A percentile compares a stretch with the other conserved stretches of the same genome.
Evolutionary conservation across 2,888 invertebrate genomes (phyloP).

Genomic region (Tanytarsus gracilentus): DNA sequence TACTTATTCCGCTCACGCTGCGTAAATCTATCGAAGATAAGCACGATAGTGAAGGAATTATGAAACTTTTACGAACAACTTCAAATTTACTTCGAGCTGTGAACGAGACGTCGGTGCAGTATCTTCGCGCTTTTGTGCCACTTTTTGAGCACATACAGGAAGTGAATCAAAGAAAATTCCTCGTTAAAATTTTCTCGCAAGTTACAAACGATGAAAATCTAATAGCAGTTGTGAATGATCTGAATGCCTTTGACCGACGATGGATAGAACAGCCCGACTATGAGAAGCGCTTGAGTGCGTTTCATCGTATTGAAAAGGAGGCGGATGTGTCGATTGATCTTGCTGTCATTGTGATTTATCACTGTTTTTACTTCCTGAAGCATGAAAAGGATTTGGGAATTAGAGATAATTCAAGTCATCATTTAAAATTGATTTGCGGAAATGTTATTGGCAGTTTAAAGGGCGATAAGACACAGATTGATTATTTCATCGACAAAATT

Average conservation of each 20-base stretch:
- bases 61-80: slow-evolving; percentile 61
- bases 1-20: slow-evolving; percentile 62
- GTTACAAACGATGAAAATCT: slow-evolving; percentile 42
- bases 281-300: slow-evolving; percentile 67
- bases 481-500: slow-evolving; percentile 61
- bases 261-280: slow-evolving; percentile 95
- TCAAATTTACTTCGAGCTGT: slow-evolving; percentile 60
- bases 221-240: slow-evolving; percentile 50
- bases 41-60: slow-evolving; percentile 53
- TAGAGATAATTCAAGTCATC: slow-evolving; percentile 65
- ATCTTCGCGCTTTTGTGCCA: slow-evolving; percentile 61
- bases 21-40: slow-evolving; percentile 47
- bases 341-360: slow-evolving; percentile 67
- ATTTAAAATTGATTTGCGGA: slow-evolving; percentile 60
- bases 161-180: slow-evolving; percentile 49
- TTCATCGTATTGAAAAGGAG: slow-evolving; percentile 54
- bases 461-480: slow-evolving; percentile 48
- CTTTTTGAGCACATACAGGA: slow-evolving; percentile 60
- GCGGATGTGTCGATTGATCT: slow-evolving; percentile 53
- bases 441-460: slow-evolving; percentile 51
- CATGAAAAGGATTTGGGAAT: slow-evolving; percentile 77
- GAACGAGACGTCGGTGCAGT: slow-evolving; percentile 53
- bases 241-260: slow-evolving; percentile 80
- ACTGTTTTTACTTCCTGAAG: slow-evolving; percentile 68
- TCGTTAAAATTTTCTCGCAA: slow-evolving; percentile 14